phyloP scores from a whole-genome alignment of 2,888 invertebrate genomes.

The Drosophila antonietae region DNA sequence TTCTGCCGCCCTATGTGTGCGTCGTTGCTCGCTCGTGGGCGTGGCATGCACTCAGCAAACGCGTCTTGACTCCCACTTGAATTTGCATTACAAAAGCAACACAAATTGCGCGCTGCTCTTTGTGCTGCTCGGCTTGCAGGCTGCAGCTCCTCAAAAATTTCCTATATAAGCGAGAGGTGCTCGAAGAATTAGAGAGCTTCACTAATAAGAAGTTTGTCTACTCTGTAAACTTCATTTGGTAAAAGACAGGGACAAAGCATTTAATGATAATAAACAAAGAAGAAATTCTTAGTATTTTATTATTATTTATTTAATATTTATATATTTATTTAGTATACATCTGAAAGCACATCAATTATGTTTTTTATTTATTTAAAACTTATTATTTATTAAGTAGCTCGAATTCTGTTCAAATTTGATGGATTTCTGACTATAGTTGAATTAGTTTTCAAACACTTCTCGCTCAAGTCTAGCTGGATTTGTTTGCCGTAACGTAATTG shows the following conservation, averaged over 20 bases:
- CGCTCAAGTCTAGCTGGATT: slow-evolving; percentile 38
- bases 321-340: not conserved
- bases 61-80: slow-evolving; percentile 77
- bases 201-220: too few species aligned
- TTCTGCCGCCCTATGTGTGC: slow-evolving; percentile 19
- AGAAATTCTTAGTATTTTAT: too few species aligned
- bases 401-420: too few species aligned
- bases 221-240: not conserved
- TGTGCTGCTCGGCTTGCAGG: slow-evolving; percentile 48
- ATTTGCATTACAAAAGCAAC: slow-evolving; percentile 79
- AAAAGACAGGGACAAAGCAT: not conserved
- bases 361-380: too few species aligned
- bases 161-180: slow-evolving; percentile 21
- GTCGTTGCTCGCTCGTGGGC: slow-evolving; percentile 56
- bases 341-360: too few species aligned
- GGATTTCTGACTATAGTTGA: not conserved
- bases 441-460: slow-evolving; percentile 18
- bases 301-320: not conserved
- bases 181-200: not conserved
- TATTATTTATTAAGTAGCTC: too few species aligned
- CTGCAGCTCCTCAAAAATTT: slow-evolving; percentile 44
- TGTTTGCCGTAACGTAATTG: slow-evolving; percentile 71
- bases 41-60: slow-evolving; percentile 70
- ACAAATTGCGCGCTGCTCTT: slow-evolving; percentile 77
- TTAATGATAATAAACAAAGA: not conserved